Evolutionary conservation across 2,113 vertebrate genomes (phyloP), one percentile per base, ranked within the genome.

Genomic region (Girardinichthys multiradiatus): DNA sequence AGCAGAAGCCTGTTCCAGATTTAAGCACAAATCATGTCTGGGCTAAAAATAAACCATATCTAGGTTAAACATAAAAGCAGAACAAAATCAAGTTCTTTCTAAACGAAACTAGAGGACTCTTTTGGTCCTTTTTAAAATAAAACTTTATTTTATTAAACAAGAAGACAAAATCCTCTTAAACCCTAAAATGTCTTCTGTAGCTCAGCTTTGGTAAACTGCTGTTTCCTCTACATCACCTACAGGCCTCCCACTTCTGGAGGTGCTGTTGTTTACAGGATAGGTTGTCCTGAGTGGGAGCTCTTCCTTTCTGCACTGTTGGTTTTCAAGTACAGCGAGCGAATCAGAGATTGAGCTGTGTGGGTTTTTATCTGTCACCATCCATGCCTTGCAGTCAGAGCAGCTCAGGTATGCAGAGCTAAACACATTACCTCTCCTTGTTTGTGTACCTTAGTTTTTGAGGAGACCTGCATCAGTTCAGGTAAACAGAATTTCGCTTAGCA

Each of bases 171-270:
- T 10, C 35, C 35, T 7, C 35, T 1, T 5, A 35, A 51, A 51
- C 2, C 28, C 5, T 15, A 26, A 82, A 74, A 64, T 14, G 30
- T 30, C 28, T 51, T 27, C 28, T 29, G 26, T 51, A 59, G 10
- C 28, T 24, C 28, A 28, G 60, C 27, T 79, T 74, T 62, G 51
- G 45, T 17, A 58, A 30, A 30, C 33, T 45, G 45, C 9, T 70
- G 35, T 64, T 61, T 66, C 10, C 39, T 54, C 66, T 42, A 37
- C 60, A 29, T 11, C 27, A 26, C 61, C 57, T 64, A 5, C 8
- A 70, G 64, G 35, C 72, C 86, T 83, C 84, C 79, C 71, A 84
- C 81, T 70, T n/a, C 31, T 69, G 70, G 67, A 79, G 84, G 84
- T 68, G 73, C 68, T 13, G 21, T 68, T 57, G 62, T 68, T 42